Conservation (phyloP, 2,888 invertebrate species). For the Augochlorella aurata region DNA sequence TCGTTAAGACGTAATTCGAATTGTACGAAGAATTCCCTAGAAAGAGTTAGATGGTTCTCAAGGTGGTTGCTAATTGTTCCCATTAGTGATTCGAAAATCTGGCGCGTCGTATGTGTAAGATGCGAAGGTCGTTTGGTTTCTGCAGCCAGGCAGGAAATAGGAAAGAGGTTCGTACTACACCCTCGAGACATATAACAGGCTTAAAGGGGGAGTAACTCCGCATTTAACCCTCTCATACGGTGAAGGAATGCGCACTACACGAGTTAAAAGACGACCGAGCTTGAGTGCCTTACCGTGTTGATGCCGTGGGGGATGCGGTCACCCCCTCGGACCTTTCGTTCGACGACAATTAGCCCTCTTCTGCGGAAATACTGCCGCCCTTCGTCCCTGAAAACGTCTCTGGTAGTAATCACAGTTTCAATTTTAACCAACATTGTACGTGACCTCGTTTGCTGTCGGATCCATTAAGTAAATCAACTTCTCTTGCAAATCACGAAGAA, state of each 20-base stretch:
- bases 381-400: slow-evolving; percentile 62
- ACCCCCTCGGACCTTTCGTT: slow-evolving; percentile 74
- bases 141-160: slow-evolving; percentile 64
- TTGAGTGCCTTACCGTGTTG: slow-evolving; percentile 80
- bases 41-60: background rate
- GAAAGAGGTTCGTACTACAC: slow-evolving; percentile 61
- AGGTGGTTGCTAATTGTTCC: background rate
- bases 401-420: slow-evolving; percentile 56
- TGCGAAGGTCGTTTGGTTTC: slow-evolving; percentile 64
- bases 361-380: slow-evolving; percentile 60
- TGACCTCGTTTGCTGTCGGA: background rate
- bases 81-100: slow-evolving; percentile 51
- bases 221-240: slow-evolving; percentile 71
- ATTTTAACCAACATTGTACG: slow-evolving; percentile 2
- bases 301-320: slow-evolving; percentile 70
- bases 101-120: slow-evolving; percentile 54
- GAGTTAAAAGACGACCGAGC: slow-evolving; percentile 79
- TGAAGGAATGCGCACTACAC: slow-evolving; percentile 69
- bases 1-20: background rate
- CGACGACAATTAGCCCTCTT: slow-evolving; percentile 73
- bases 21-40: background rate
- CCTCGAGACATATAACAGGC: slow-evolving; percentile 70
- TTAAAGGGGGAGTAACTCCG: slow-evolving; percentile 69
- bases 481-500: background rate
- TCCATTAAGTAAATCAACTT: background rate